phyloP scores from a whole-genome alignment of 2,888 invertebrate genomes.

The Corythucha ciliata region DNA sequence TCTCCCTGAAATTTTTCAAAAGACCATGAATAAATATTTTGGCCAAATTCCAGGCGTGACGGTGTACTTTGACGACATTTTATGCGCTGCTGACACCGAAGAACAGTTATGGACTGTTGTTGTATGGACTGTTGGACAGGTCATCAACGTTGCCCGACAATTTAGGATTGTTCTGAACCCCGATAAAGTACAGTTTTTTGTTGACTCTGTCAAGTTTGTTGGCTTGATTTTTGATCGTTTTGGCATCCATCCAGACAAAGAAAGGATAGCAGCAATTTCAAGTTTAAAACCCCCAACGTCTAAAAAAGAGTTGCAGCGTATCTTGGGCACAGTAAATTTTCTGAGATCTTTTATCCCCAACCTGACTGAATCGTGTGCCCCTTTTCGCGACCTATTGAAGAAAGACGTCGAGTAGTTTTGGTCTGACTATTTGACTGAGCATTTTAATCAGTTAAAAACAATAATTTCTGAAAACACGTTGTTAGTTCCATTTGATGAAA shows the following conservation, averaged over 20 bases:
- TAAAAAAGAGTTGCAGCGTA: not conserved
- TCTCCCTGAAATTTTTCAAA: constrained; percentile 32
- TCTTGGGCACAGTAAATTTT: not conserved
- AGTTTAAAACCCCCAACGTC: not conserved
- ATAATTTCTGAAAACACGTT: not conserved
- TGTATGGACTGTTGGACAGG: not conserved
- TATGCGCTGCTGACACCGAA: not conserved
- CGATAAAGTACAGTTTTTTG: constrained; percentile 1
- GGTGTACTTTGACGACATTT: constrained; percentile 3
- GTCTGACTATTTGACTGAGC: not conserved
- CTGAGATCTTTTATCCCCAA: not conserved
- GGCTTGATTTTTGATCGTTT: no score
- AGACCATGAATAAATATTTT: constrained; percentile 22
- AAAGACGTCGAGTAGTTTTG: not conserved
- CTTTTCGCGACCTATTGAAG: no score
- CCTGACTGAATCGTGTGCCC: no score
- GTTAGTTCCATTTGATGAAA: not conserved
- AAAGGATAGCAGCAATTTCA: not conserved
- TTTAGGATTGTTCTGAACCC: not conserved
- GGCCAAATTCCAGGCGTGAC: not conserved
- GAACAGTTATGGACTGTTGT: not conserved
- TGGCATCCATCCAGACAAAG: not conserved
- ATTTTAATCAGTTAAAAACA: not conserved
- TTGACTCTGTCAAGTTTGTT: not conserved
- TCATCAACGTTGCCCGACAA: not conserved